Conservation (phyloP, 2,113 vertebrate species). For the Oncorhynchus masou region DNA sequence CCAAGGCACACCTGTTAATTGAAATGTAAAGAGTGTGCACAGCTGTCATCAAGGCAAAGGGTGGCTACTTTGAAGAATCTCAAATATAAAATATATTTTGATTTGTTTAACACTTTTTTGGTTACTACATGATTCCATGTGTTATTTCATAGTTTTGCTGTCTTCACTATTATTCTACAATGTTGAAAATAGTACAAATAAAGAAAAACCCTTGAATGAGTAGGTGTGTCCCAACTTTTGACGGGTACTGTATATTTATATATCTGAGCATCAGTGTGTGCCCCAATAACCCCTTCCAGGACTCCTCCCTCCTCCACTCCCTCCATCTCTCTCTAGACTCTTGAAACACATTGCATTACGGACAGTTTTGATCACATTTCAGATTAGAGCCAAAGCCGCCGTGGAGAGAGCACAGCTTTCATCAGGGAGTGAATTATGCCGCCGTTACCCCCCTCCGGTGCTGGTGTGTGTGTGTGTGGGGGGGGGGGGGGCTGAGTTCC, state of each 20-base stretch:
- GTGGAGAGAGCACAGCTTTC: conserved; percentile 30
- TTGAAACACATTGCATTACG: conserved; percentile 60
- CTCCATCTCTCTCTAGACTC: neutral
- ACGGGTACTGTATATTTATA: neutral
- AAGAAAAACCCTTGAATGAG: too few species aligned
- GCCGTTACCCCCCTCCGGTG: conserved; percentile 37
- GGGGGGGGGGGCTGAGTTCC: conserved; percentile 49
- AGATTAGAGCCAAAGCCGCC: conserved; percentile 52
- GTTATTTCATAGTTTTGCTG: too few species aligned
- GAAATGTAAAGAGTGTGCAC: too few species aligned
- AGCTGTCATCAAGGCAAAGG: too few species aligned
- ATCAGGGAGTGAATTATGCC: conserved; percentile 58
- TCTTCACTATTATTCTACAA: too few species aligned
- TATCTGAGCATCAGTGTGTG: conserved; percentile 25
- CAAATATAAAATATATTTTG: too few species aligned
- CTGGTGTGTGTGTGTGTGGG: conserved; percentile 29
- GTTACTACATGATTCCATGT: too few species aligned
- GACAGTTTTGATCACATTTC: conserved; percentile 68
- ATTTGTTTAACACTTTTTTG: too few species aligned
- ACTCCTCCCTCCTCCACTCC: conserved; percentile 9
- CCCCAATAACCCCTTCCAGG: conserved; percentile 44
- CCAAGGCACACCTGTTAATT: too few species aligned
- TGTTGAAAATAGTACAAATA: too few species aligned
- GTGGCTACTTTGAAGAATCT: too few species aligned
- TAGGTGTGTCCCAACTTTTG: too few species aligned